Base-by-base conservation (phyloP, 1,140 invertebrate genomes). In the Heliothis subflexa region DNA sequence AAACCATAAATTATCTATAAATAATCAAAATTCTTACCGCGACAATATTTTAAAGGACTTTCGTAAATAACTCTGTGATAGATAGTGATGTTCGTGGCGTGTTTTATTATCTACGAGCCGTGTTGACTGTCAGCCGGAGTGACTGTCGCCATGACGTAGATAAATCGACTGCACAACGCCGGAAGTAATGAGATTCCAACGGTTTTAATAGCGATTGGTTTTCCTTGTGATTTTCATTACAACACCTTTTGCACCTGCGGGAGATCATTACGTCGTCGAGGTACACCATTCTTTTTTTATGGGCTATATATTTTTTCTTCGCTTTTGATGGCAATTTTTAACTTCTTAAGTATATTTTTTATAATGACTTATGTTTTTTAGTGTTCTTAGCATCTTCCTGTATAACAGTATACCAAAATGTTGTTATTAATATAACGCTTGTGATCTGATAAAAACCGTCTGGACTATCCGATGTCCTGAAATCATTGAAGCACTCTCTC, bases 141-240 rank as follows among this genome's bases (percentile, higher is more conserved):
- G 66, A 71, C 52, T 71, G 76, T 78, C 54, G 55, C 66, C 64
- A 78, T 71, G 54, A 78, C 76, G 61, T 47, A 49, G 76, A 78
- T 70, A 71, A 78, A 78, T 78, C 33, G 76, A 28, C 66, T 78
- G 62, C 49, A 50, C 61, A 55, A 25, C 61, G 50, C 33, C 62
- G 74, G 61, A 77, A 77, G 62, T 77, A 77, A 77, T 77, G 74
- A 77, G 74, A 77, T 77, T 77, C 62, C 62, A 47, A 45, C 62
- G 74, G 52, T 77, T 77, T 77, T 77, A 77, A 77, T 77, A 77
- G 7, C 74, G 61, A 77, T 77, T 77, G 74, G 61, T 75, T 64
- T 50, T 77, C 74, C 61, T 77, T 68, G 74, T 77, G 74, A 77
- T 68, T 75, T 68, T 66, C 61, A 52, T 66, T 76, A 52, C 64